Evolutionary conservation across 2,113 vertebrate species (phyloP), one percentile per base, ranked within the genome.

Genomic region (Tretioscincus oriximinensis): DNA sequence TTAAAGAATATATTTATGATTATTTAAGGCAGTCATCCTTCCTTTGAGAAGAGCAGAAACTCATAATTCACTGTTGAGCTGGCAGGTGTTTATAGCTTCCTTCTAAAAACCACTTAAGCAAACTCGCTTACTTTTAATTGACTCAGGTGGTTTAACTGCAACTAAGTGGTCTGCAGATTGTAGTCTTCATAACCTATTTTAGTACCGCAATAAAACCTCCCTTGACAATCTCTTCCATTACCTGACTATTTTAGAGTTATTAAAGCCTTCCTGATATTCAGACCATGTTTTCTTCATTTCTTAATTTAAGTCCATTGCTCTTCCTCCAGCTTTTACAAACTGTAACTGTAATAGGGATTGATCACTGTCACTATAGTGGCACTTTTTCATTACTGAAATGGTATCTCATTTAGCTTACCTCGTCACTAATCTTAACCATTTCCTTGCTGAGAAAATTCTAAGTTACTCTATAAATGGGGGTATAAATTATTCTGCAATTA

Each of bases 161-260:
- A 47, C 73, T 63, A 69, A 81, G 73, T 69, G 80, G 73, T 51
- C 80, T 74, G 41, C 35, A 63, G 73, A 79, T 79, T 81, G 80
- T 76, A 61, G 51, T 35, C 73, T 69, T 81, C 73, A 68, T 81
- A 76, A 69, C 73, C 73, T 81, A 76, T 81, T 81, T 81, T 76
- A 76, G 21, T 63, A 24, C 65, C 76, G 68, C 29, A 51, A 70
- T 76, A 69, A 81, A 81, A 81, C n/a, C 80, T 81, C 73, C 54
- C 54, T 76, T 49, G 80, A 66, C 69, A 69, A 68, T 76, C 54
- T 76, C 51, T 76, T 69, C 73, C 80, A 81, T 81, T 81, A 76
- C 66, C 66, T 81, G 65, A 81, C 65, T 70, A 31, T 81, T 81
- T 81, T 76, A 76, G 69, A 35, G 65, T 63, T 81, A 81, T 76